Evolutionary conservation across 2,797 vertebrate species (phyloP).

Genomic region (Rachycentron canadum): DNA sequence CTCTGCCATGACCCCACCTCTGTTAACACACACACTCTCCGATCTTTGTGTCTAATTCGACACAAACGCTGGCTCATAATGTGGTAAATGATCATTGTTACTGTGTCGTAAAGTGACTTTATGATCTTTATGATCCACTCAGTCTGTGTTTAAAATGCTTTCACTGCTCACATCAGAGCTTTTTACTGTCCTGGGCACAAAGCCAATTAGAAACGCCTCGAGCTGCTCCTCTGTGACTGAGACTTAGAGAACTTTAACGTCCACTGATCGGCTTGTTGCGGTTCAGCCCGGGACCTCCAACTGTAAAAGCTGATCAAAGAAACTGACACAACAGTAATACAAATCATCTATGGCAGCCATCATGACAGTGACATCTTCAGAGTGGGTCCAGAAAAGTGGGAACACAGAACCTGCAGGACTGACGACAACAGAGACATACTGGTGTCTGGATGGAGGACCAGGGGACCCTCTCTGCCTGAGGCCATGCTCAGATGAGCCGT

Average conservation of each 20-base stretch:
- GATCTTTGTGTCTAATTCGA: slow-evolving; percentile 9
- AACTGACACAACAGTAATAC: too few relatives aligned
- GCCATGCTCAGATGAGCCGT: not conserved
- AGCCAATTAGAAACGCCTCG: slow-evolving; percentile 27
- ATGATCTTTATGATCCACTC: slow-evolving; percentile 38
- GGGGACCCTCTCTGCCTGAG: too few relatives aligned
- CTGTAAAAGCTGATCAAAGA: too few relatives aligned
- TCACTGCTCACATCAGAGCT: slow-evolving; percentile 3
- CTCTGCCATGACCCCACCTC: not conserved
- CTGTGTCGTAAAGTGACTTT: slow-evolving; percentile 33
- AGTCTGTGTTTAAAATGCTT: slow-evolving; percentile 29
- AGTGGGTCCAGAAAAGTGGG: not conserved
- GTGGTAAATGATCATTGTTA: slow-evolving; percentile 23
- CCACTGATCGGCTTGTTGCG: too few relatives aligned
- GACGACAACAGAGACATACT: too few relatives aligned
- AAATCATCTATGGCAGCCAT: too few relatives aligned
- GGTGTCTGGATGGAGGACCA: not conserved
- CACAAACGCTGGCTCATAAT: slow-evolving; percentile 1
- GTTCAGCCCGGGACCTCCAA: too few relatives aligned
- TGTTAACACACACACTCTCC: not conserved
- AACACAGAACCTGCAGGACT: not conserved
- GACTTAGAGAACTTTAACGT: too few relatives aligned
- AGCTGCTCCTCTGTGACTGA: slow-evolving; percentile 2
- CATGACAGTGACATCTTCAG: not conserved
- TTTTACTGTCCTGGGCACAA: slow-evolving; percentile 32